Percentiles rank a stretch among this genome's conserved stretches.
These are phyloP conservation scores for Drosophila saltans DNA, from an alignment of 1,140 invertebrate genomes.

Conservation along the genomic window DNA sequence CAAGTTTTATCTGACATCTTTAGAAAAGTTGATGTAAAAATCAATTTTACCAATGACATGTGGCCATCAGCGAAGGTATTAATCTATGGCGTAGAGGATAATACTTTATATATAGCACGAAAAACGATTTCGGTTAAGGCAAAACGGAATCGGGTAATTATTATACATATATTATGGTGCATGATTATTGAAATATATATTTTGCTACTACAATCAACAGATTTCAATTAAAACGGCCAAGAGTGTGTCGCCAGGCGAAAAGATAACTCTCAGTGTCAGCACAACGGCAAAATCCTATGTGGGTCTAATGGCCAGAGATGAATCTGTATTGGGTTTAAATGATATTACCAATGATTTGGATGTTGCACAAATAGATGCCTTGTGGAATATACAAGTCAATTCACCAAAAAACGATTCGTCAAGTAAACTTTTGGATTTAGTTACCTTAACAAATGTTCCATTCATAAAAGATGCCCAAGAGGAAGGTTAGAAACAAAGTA, in stretches of 20 bases:
- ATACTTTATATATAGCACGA: neutral
- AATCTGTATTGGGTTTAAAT: too few relatives aligned
- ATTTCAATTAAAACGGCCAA: neutral
- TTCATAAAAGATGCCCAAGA: too few relatives aligned
- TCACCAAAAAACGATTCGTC: neutral
- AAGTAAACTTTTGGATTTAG: constrained; percentile 1
- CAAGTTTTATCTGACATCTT: neutral
- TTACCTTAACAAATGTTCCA: constrained; percentile 24
- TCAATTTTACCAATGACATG: neutral
- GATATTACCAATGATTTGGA: constrained; percentile 16
- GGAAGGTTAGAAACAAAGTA: neutral
- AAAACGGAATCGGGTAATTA: constrained; percentile 17
- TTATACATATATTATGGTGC: neutral
- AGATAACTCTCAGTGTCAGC: constrained; percentile 10
- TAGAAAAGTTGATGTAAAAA: neutral
- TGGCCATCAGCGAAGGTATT: constrained; percentile 29
- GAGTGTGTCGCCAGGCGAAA: constrained; percentile 12
- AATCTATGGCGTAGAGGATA: constrained; percentile 18
- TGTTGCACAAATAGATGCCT: constrained; percentile 9
- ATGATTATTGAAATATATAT: too few relatives aligned
- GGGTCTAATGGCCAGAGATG: constrained; percentile 29
- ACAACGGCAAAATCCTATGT: constrained; percentile 23
- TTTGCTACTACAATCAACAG: neutral
- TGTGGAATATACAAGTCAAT: neutral
- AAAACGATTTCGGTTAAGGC: neutral